Conservation (phyloP, 2,888 invertebrate species). For the Eugnorisma glareosa region DNA sequence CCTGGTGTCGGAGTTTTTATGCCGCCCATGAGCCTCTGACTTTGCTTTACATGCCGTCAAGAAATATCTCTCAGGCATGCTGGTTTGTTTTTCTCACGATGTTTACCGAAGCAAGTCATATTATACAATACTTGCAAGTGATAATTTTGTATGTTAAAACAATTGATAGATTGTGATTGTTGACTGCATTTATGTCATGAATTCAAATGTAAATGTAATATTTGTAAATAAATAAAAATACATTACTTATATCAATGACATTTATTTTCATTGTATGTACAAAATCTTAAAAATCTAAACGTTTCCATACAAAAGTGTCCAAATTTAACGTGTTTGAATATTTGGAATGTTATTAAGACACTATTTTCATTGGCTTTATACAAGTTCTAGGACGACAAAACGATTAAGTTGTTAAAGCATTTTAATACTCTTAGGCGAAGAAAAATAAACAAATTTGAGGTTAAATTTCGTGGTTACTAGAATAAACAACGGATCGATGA, state of each 20-base stretch:
- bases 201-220: slow-evolving; percentile 25
- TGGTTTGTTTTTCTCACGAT: too few species aligned
- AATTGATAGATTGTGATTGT: neutral
- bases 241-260: slow-evolving; percentile 87
- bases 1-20: too few species aligned
- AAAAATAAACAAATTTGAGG: slow-evolving; percentile 68
- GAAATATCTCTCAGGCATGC: too few species aligned
- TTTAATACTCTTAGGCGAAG: slow-evolving; percentile 71
- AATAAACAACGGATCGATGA: slow-evolving; percentile 54
- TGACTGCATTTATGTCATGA: slow-evolving; percentile 9
- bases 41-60: too few species aligned
- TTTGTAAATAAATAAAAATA: slow-evolving; percentile 67
- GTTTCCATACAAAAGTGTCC: slow-evolving; percentile 90
- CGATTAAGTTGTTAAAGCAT: slow-evolving; percentile 83
- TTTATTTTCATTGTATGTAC: slow-evolving; percentile 90
- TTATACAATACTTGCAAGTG: too few species aligned
- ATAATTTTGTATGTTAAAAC: too few species aligned
- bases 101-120: too few species aligned
- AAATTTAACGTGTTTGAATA: slow-evolving; percentile 88
- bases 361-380: slow-evolving; percentile 87
- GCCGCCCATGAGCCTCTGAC: too few species aligned
- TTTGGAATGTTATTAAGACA: slow-evolving; percentile 90
- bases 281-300: slow-evolving; percentile 90
- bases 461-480: slow-evolving; percentile 62
- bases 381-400: slow-evolving; percentile 82